Evolutionary conservation across 2,797 vertebrate species (phyloP), one percentile per base, ranked within the genome.

Genomic region (Ceryle rudis): DNA sequence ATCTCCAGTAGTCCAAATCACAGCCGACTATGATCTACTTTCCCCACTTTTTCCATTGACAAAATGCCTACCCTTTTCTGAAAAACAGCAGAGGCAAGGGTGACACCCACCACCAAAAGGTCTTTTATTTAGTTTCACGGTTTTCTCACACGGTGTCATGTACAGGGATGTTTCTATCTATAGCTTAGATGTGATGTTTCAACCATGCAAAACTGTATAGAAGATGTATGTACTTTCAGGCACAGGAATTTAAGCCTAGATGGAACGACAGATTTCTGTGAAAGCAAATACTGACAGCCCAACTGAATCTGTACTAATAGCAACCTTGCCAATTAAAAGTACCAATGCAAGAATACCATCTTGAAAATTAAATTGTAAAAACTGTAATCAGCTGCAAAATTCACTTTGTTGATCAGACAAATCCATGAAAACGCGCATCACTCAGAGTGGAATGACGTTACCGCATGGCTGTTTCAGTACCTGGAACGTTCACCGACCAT

Each of bases 351-450:
- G 57, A 74, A 89, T 37, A 10, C 9, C 1, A 2, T 55, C 81
- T 39, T 72, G 37, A 81, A 77, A 84, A 35, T 23, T 14, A 47
- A 71, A 15, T 5, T 52, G 33, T 49, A 85, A 54, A 60, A 81
- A 35, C 19, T 51, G 9, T 39, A 5, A 54, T 49, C 19, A 55
- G 16, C 71, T 73, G 22, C 66, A 83, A 74, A 80, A 61, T 61
- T 37, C n/a, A 39, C 46, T 86, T n/a, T 44, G 51, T 10, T 81
- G 12, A 78, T n/a, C 14, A 73, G 57, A 58, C 10, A 65, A 78
- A 75, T 21, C 33, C 33, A 23, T 4, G 25, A 35, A 78, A 86
- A 78, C 1, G 9, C 3, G 18, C 0, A 0, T 39, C 64, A 42
- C 37, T 49, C 22, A 44, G 14, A 57, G n/a, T 1, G 1, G 14